Percentiles rank a stretch among this genome's conserved stretches.
These are phyloP conservation scores for Leucophenga varia DNA, from an alignment of 1,140 invertebrate species.

Conservation along the genomic window DNA sequence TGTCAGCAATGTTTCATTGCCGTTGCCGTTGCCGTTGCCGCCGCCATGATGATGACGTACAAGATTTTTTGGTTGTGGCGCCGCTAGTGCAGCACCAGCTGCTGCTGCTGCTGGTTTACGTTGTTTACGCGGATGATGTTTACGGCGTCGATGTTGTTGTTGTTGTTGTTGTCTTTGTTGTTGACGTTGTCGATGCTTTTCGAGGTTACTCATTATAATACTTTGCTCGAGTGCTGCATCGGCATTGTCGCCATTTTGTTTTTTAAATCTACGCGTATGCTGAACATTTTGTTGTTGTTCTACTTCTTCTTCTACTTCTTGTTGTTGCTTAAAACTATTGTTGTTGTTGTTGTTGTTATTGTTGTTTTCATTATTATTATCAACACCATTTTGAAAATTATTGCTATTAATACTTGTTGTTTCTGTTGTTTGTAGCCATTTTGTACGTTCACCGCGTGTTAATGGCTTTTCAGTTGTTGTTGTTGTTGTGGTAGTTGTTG, in stretches of 20 bases:
- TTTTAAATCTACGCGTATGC: too few relatives aligned
- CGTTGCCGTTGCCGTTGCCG: too few relatives aligned
- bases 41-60: conserved; percentile 39
- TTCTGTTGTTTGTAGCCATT: conserved; percentile 17
- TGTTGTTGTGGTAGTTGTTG: conserved; percentile 19
- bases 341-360: conserved; percentile 19
- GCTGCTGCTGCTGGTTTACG: conserved; percentile 1
- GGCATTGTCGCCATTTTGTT: too few relatives aligned
- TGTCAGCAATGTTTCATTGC: conserved; percentile 38
- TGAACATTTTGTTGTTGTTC: background rate
- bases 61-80: conserved; percentile 44
- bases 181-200: conserved; percentile 9
- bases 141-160: background rate
- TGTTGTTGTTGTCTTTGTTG: conserved; percentile 8
- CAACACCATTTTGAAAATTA: conserved; percentile 27
- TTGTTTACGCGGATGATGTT: conserved; percentile 10
- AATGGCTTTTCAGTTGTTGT: conserved; percentile 11
- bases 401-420: conserved; percentile 50
- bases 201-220: conserved; percentile 20
- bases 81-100: conserved; percentile 21
- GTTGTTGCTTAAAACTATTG: background rate
- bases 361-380: conserved; percentile 1
- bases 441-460: too few relatives aligned
- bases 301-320: conserved; percentile 5
- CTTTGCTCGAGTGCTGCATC: conserved; percentile 20